These are phyloP conservation scores for Zoanthus solanderi DNA, from an alignment of 92 coral and sea anemone genomes.

Conservation along the genomic window DNA sequence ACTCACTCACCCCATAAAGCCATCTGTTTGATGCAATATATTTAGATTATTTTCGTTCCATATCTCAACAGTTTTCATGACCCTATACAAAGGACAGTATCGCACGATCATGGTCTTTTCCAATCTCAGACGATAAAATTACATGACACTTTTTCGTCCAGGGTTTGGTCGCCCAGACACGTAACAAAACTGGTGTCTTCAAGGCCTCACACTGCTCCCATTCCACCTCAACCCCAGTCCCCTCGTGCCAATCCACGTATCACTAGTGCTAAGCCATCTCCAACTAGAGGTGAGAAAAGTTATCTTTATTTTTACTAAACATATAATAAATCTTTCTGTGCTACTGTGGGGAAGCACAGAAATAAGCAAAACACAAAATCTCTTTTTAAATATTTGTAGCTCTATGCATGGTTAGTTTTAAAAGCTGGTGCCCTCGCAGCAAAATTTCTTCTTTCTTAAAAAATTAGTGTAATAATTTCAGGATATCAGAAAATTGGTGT, in stretches of 20 bases:
- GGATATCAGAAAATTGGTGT: neutral
- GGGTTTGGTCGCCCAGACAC: conserved; percentile 43
- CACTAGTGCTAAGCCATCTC: conserved; percentile 88
- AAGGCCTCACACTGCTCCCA: conserved; percentile 89
- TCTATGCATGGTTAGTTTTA: no score
- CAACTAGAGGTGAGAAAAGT: conserved; percentile 74
- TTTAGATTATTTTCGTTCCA: neutral
- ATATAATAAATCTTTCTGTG: neutral
- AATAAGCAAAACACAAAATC: no score
- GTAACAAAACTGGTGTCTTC: conserved; percentile 17
- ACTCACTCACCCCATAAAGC: no score
- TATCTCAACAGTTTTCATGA: conserved; percentile 2
- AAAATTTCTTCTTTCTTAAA: no score
- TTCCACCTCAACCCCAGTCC: conserved; percentile 93
- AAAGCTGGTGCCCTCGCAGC: no score
- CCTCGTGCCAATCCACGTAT: conserved; percentile 95
- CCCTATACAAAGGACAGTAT: neutral
- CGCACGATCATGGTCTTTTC: conserved; percentile 24
- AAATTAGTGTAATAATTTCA: neutral
- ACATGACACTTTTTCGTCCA: conserved; percentile 16
- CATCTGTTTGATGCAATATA: no score
- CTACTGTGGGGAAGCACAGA: no score
- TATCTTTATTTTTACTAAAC: neutral
- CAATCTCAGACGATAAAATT: conserved; percentile 17
- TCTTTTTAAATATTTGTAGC: no score